A percentile compares a stretch with the other conserved stretches of the same genome.
Conservation (phyloP, 2,797 vertebrate species). For the Bryconaethiops microstoma region DNA sequence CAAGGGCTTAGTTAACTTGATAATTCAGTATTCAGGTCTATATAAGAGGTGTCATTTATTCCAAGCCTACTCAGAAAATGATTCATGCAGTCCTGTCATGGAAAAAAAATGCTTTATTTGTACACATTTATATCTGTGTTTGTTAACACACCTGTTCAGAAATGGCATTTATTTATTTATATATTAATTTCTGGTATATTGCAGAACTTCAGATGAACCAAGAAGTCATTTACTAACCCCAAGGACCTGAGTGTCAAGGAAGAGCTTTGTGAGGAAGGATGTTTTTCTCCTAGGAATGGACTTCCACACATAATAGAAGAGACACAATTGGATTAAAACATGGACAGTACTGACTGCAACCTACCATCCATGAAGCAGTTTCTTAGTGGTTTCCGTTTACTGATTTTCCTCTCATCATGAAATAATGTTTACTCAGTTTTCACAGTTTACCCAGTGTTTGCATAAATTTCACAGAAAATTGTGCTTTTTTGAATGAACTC, state of each 20-base stretch:
- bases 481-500: conserved; percentile 1
- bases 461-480: conserved; percentile 19
- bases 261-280: conserved; percentile 8
- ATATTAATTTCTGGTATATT: conserved; percentile 45
- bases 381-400: background rate
- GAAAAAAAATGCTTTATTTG: background rate
- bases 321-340: background rate
- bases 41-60: background rate
- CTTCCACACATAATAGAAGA: conserved; percentile 26
- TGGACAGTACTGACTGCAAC: conserved; percentile 13
- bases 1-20: too few relatives aligned
- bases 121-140: background rate
- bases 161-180: conserved; percentile 21
- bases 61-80: background rate
- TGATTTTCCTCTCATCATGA: conserved; percentile 3
- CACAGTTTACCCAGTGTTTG: background rate
- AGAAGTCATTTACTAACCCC: conserved; percentile 13
- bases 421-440: conserved; percentile 24
- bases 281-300: background rate
- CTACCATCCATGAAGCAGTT: background rate
- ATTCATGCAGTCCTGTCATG: background rate
- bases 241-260: conserved; percentile 9
- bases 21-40: too few relatives aligned
- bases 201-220: conserved; percentile 43
- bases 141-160: background rate